Evolutionary conservation across 2,113 vertebrate species (phyloP).

Genomic region (Sterrhoptilus dennistouni): DNA sequence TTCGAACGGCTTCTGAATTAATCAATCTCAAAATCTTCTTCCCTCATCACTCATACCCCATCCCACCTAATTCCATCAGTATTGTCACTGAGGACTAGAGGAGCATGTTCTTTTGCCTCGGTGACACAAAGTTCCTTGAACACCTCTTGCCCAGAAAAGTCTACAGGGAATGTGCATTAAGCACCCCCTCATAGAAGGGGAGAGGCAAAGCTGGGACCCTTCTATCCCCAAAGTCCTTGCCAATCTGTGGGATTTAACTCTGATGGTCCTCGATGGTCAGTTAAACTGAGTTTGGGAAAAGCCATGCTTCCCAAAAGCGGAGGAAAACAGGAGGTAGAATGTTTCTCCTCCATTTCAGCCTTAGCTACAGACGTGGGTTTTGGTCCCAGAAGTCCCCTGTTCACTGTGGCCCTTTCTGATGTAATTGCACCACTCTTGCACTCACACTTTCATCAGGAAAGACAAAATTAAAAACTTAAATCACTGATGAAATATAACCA

Average conservation of each 20-base stretch:
- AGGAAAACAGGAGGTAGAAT: background rate
- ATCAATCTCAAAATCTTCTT: background rate
- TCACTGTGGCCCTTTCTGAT: background rate
- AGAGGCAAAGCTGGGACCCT: background rate
- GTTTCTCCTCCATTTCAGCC: background rate
- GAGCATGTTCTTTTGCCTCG: fast-evolving
- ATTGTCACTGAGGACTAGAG: background rate
- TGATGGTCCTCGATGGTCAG: background rate
- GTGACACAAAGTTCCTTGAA: background rate
- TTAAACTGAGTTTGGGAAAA: background rate
- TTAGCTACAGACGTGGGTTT: background rate
- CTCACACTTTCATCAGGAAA: background rate
- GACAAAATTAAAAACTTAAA: conserved; percentile 1
- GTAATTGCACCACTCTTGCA: background rate
- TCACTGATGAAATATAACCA: background rate
- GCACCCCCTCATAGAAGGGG: background rate
- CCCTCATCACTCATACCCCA: background rate
- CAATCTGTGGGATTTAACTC: background rate
- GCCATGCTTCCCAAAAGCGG: background rate
- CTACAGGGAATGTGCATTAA: background rate
- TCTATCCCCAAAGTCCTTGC: background rate
- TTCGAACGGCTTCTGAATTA: background rate
- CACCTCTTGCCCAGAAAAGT: background rate
- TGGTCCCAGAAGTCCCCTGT: fast-evolving
- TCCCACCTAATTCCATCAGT: background rate